Base-by-base conservation (phyloP, 2,888 invertebrate genomes). In the Yponomeuta plumbellus region DNA sequence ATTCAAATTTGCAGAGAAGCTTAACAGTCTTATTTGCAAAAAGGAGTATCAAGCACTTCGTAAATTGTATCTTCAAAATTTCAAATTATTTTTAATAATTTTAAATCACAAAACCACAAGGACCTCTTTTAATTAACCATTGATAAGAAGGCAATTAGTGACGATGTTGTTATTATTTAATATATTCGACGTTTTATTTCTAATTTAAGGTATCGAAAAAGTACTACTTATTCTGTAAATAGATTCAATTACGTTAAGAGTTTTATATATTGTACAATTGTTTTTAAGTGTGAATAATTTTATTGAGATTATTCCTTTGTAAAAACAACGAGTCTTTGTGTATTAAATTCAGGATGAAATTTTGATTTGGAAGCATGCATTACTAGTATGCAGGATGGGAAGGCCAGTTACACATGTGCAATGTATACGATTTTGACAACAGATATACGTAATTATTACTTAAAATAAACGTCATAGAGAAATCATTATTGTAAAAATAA, bases 111-210 rank as follows among this genome's bases (percentile, higher is more conserved):
- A 88, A 92, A 92, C 92, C 92, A 87, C 84, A 91, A 87, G 89
- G 92, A 92, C 91, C 92, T 92, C 92, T 91, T 91, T 90, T 90
- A 88, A 88, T 84, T 90, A 90, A 91, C 90, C 90, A 90, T 91
- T 90, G 90, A 90, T 90, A 87, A 90, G 90, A 91, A 88, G 89
- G 89, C 89, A 85, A 88, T 88, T 90, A 89, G 86, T 89, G 87
- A 84, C 86, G 84, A 89, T 90, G 88, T 89, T 91, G 89, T 91
- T 91, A 90, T 90, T 91, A 66, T 66, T 66, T 91, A 91, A 91
- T 90, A 91, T 91, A 91, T 91, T 90, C 88, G 86, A 89, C 84
- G 88, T 90, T 90, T 91, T 90, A 89, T 90, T 90, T 91, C 83
- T 87, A 86, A 83, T 83, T 52, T 88, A 87, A 88, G 88, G 85